Conservation (phyloP, 2,888 invertebrate species). For the Leptopilina syphax region DNA sequence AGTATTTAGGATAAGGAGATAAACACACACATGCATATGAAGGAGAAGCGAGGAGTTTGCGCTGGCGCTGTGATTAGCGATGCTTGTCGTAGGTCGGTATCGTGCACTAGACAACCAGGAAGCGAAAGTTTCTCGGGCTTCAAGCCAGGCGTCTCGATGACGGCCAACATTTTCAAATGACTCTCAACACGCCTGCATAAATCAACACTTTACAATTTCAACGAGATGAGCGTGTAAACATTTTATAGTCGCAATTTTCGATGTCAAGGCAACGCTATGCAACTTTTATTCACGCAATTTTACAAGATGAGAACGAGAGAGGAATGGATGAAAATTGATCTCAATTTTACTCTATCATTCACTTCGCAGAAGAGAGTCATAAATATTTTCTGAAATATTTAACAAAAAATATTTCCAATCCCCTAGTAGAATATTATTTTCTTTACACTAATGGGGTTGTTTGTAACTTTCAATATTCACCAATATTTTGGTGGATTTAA, state of each 20-base stretch:
- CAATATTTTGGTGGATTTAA: too few relatives aligned
- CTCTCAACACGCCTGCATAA: constrained; percentile 31
- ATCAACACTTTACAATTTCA: constrained; percentile 34
- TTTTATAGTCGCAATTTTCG: constrained; percentile 20
- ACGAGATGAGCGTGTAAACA: constrained; percentile 5
- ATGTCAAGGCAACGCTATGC: constrained; percentile 28
- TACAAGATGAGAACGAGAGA: not conserved
- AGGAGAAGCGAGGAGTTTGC: constrained; percentile 17
- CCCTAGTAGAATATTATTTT: too few relatives aligned
- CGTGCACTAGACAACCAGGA: constrained; percentile 51
- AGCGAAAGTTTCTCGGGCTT: constrained; percentile 54
- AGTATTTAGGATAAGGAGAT: not conserved
- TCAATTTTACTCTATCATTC: not conserved
- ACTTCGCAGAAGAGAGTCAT: too few relatives aligned
- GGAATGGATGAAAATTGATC: not conserved
- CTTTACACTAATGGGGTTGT: too few relatives aligned
- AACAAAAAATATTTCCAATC: too few relatives aligned
- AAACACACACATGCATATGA: not conserved
- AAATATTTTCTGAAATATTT: too few relatives aligned
- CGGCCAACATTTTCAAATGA: constrained; percentile 54
- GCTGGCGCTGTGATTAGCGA: constrained; percentile 49
- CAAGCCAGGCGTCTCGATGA: constrained; percentile 50
- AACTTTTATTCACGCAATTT: too few relatives aligned
- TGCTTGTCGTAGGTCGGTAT: constrained; percentile 55
- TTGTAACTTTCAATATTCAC: too few relatives aligned